Conservation (phyloP, 1,140 invertebrate genomes). For the Sinonovacula constricta region DNA sequence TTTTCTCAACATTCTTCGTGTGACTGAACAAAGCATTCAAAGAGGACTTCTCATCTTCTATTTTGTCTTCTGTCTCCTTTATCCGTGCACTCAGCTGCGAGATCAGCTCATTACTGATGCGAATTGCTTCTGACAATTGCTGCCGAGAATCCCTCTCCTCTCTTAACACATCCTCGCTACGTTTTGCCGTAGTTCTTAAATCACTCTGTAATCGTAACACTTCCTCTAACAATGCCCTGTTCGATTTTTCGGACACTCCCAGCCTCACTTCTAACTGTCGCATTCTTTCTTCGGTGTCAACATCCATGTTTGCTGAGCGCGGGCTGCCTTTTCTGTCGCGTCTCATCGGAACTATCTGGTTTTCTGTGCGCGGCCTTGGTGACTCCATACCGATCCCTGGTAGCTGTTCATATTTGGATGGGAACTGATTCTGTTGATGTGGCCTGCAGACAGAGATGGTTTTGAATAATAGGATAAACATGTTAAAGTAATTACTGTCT, state of each 20-base stretch:
- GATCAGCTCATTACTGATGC: constrained; percentile 73
- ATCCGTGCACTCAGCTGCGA: constrained; percentile 71
- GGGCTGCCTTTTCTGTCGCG: constrained; percentile 52
- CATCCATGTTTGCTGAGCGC: constrained; percentile 29
- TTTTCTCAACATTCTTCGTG: constrained; percentile 76
- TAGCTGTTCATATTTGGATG: constrained; percentile 66
- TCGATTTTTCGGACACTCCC: constrained; percentile 76
- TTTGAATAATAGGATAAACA: neutral
- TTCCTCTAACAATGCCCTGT: constrained; percentile 77
- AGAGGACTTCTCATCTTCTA: constrained; percentile 73
- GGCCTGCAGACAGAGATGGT: constrained; percentile 58
- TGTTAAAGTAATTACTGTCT: neutral
- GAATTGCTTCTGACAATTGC: constrained; percentile 72
- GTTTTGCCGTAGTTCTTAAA: constrained; percentile 64
- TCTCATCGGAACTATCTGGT: constrained; percentile 61
- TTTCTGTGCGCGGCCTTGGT: constrained; percentile 54
- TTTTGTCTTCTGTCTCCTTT: constrained; percentile 74
- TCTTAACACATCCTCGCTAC: constrained; percentile 72
- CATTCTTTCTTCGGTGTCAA: constrained; percentile 69
- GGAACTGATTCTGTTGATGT: constrained; percentile 63
- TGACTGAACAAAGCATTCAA: constrained; percentile 73
- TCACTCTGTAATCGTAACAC: constrained; percentile 77
- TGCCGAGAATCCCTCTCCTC: constrained; percentile 73
- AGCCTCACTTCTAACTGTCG: constrained; percentile 74
- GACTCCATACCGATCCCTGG: constrained; percentile 66